phyloP scores from a whole-genome alignment of 1,140 invertebrate species.

The Eurytemora carolleeae region DNA sequence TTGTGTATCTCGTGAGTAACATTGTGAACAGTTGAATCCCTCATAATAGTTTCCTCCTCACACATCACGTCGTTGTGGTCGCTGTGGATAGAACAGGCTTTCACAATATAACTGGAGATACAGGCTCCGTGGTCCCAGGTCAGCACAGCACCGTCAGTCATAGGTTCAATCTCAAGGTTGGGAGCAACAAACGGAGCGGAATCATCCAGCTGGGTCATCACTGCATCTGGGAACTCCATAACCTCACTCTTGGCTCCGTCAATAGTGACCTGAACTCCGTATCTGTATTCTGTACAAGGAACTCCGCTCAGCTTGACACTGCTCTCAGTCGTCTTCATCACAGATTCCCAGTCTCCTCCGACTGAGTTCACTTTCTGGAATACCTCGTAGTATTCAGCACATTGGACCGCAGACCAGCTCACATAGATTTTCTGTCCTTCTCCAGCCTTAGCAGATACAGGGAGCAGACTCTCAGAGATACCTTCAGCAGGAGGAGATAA shows the following conservation, averaged over 20 bases:
- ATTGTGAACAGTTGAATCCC: neutral
- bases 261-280: neutral
- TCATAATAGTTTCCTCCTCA: slow-evolving; percentile 2
- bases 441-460: neutral
- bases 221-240: neutral
- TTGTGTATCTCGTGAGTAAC: slow-evolving; percentile 3
- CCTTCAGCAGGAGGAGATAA: slow-evolving; percentile 1
- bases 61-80: neutral
- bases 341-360: slow-evolving; percentile 1
- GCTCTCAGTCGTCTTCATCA: neutral
- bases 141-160: neutral
- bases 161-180: neutral
- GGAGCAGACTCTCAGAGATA: neutral
- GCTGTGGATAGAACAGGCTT: neutral
- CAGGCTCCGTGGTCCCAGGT: slow-evolving; percentile 9
- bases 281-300: slow-evolving; percentile 7
- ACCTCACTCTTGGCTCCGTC: neutral
- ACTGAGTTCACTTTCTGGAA: neutral
- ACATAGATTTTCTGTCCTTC: neutral
- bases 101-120: slow-evolving; percentile 5
- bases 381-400: slow-evolving; percentile 3
- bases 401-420: neutral
- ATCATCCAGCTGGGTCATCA: slow-evolving; percentile 6
- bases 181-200: slow-evolving; percentile 4
- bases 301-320: neutral